Conservation (phyloP, 2,888 invertebrate species). For the Pristionchus fissidentatus region DNA sequence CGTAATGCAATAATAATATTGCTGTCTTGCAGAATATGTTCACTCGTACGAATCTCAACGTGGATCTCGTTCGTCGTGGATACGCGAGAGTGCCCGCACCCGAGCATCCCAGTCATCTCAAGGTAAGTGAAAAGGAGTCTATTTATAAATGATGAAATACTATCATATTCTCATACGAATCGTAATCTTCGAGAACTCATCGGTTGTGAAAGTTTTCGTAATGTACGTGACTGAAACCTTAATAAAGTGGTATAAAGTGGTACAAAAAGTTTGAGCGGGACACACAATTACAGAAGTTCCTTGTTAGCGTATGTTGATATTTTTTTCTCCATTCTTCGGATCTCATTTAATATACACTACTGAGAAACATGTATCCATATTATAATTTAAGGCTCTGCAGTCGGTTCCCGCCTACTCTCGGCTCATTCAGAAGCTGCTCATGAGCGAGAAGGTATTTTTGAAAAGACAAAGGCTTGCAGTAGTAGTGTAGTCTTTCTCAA, state of each 20-base stretch:
- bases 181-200: neutral
- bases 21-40: slow-evolving; percentile 59
- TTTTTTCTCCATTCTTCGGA: no score
- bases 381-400: slow-evolving; percentile 62
- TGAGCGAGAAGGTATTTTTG: slow-evolving; percentile 68
- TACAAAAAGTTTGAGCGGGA: no score
- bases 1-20: no score
- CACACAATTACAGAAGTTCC: no score
- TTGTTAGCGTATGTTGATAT: no score
- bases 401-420: slow-evolving; percentile 72
- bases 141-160: neutral
- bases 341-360: neutral
- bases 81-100: slow-evolving; percentile 73
- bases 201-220: no score
- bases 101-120: slow-evolving; percentile 68
- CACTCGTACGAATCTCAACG: slow-evolving; percentile 71
- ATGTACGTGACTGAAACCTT: neutral
- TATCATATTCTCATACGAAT: neutral
- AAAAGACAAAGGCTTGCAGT: no score
- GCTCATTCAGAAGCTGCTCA: slow-evolving; percentile 70
- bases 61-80: slow-evolving; percentile 73
- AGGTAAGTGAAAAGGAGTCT: slow-evolving; percentile 46
- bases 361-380: neutral
- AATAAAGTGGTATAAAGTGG: no score
- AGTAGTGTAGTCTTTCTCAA: no score